These are phyloP conservation scores for Xenops minutus DNA, from an alignment of 2,797 vertebrate species.

Conservation along the genomic window DNA sequence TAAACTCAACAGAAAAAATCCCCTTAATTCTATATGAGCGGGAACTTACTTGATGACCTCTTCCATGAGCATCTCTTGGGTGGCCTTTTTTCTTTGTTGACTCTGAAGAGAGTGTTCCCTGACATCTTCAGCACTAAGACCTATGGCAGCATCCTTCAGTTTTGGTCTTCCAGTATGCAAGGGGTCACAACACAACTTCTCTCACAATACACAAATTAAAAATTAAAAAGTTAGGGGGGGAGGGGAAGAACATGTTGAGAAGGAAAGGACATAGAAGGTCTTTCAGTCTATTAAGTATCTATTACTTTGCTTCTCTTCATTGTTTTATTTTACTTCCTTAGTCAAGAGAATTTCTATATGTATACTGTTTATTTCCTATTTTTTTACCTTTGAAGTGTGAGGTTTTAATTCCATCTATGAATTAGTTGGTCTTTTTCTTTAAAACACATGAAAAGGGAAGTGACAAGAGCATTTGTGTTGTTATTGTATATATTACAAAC, in stretches of 20 bases:
- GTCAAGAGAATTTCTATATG: not conserved
- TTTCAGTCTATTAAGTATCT: not conserved
- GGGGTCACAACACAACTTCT: not conserved
- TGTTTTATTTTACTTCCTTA: not conserved
- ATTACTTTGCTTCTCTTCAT: not conserved
- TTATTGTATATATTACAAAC: not conserved
- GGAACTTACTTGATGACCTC: slow-evolving; percentile 20
- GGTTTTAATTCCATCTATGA: not conserved
- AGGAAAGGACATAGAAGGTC: not conserved
- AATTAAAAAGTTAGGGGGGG: not conserved
- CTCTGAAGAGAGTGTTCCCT: not conserved
- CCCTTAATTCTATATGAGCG: slow-evolving; percentile 1
- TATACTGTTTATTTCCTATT: not conserved
- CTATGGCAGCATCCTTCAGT: not conserved
- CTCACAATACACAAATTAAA: not conserved
- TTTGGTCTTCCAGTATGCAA: not conserved
- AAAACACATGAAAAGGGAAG: not conserved
- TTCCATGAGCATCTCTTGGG: not conserved
- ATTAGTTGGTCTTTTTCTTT: not conserved
- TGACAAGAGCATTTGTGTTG: not conserved
- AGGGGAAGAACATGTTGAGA: rapidly evolving
- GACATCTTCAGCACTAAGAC: not conserved
- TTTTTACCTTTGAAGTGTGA: not conserved
- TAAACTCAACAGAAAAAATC: slow-evolving; percentile 53
- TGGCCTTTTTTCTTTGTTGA: not conserved